phyloP scores from a whole-genome alignment of 2,888 invertebrate species.

The Tinea pellionella region DNA sequence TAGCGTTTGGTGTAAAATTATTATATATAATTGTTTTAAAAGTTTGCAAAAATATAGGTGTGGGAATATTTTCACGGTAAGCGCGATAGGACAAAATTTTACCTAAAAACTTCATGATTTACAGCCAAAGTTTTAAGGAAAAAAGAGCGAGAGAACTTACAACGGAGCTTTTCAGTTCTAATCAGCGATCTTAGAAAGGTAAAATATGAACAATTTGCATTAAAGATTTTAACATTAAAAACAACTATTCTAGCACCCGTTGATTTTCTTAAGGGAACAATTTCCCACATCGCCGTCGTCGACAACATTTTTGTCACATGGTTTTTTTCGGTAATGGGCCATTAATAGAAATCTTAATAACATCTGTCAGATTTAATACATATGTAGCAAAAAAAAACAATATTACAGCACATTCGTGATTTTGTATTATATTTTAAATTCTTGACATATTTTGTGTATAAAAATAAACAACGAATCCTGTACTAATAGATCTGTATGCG shows the following conservation, averaged over 20 bases:
- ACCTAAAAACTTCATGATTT: slow-evolving; percentile 4
- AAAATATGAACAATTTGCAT: not conserved
- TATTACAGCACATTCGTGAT: not conserved
- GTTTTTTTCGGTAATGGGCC: slow-evolving; percentile 32
- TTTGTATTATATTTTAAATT: not conserved
- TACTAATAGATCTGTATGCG: no score
- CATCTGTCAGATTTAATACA: slow-evolving; percentile 34
- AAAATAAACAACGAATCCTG: no score
- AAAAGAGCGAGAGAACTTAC: slow-evolving; percentile 3
- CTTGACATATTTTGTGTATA: no score
- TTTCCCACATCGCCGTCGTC: slow-evolving; percentile 56
- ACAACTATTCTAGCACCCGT: not conserved
- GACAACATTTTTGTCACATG: slow-evolving; percentile 35
- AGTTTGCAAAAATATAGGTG: not conserved
- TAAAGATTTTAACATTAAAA: not conserved
- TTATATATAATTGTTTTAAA: not conserved
- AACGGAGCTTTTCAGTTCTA: not conserved
- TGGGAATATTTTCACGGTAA: not conserved
- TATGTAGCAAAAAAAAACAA: slow-evolving; percentile 23
- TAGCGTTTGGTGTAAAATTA: no score
- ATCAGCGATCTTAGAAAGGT: slow-evolving; percentile 2
- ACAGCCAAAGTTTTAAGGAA: slow-evolving; percentile 10
- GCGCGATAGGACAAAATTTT: slow-evolving; percentile 11
- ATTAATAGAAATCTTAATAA: slow-evolving; percentile 32
- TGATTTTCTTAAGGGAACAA: not conserved